Base-by-base conservation (phyloP, 2,113 vertebrate species). In the Cryptoleucopteryx plumbea region DNA sequence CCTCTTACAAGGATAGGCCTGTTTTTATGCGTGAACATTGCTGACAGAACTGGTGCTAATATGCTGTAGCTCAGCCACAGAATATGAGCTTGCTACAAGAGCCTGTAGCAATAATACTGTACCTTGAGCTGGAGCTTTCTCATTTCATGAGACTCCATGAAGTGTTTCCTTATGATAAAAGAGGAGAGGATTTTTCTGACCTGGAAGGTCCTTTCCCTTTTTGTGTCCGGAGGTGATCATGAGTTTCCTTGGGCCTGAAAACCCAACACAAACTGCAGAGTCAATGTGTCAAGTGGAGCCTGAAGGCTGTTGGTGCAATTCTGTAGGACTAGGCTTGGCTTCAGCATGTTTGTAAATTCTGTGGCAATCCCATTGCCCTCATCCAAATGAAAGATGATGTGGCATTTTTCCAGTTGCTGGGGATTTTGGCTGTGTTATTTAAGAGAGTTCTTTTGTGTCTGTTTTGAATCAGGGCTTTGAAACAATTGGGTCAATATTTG, bases 251-350 rank as follows among this genome's bases (percentile, higher is more conserved):
- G 47, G 32, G 52, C 5, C 14, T 36, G 61, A 25, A 91, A 52
- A 56, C 5, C 65, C 48, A 59, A 16, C 7, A 7, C 11, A 40
- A 36, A 18, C 14, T 2, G 1, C 10, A 48, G 36, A 67, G 47
- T 17, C 4, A 10, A 4, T 26, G 23, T 31, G 34, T 52, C 26
- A 80, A 86, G n/a, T n/a, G 21, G 23, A 91, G 43, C 61, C 59
- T 0, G 0, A 67, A 65, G 29, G 25, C 65, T 59, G 38, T 26
- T 20, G 19, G 23, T 56, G 4, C n/a, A 21, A 70, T 70, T 80
- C 4, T 5, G 45, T 29, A 89, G 65, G 50, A 65, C 86, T 74
- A 47, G 61, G 10, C 31, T 79, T 91, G 52, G 21, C 55, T 95
- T 61, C 79, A 65, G 62, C 29, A 7, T 23, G 13, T 92, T 55